Evolutionary conservation across 1,140 invertebrate genomes (phyloP), one percentile per base, ranked within the genome.

Genomic region (Anastrepha ludens): DNA sequence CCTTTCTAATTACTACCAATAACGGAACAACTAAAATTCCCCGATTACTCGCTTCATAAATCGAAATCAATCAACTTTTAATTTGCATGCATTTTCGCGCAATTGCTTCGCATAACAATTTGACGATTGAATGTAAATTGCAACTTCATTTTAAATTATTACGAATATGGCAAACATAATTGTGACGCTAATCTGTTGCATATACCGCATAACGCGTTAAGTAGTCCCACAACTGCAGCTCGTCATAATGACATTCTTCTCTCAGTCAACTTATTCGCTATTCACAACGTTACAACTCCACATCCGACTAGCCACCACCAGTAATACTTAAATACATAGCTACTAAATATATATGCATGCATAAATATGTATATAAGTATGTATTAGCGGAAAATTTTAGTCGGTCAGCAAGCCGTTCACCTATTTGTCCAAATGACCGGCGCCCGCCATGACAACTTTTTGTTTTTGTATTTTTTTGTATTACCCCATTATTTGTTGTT

Each of bases 401-500:
- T 29, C 20, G 74, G 74, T 81, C 74, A 81, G 74, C 50, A 58
- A 58, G n/a, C 50, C 74, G 74, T 81, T 81, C 50, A 81, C 74
- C 47, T n/a, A 50, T 81, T 58, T 81, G 74, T 50, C 17, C 74
- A 81, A 55, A 50, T 81, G 74, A 81, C 5, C 41, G 47, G 47
- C 8, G 47, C 74, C 74, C 47, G n/a, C 15, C n/a, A 62, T 4
- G 15, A 0, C 60, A 15, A 13, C n/a, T 62, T 17, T 62, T 15
- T 62, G 8, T 62, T 62, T 62, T 62, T 62, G 29, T 0, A 29
- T 6, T 62, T 62, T 17, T 62, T 62, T 62, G 60, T 9, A 62
- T 17, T 62, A 55, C 15, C 15, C 4, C 4, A 62, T 3, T 17
- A 62, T 62, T 62, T n/a, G 9, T 62, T n/a, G 9, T n/a, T 62